Conservation (phyloP, 2,888 invertebrate species). For the Drosophila rubida region DNA sequence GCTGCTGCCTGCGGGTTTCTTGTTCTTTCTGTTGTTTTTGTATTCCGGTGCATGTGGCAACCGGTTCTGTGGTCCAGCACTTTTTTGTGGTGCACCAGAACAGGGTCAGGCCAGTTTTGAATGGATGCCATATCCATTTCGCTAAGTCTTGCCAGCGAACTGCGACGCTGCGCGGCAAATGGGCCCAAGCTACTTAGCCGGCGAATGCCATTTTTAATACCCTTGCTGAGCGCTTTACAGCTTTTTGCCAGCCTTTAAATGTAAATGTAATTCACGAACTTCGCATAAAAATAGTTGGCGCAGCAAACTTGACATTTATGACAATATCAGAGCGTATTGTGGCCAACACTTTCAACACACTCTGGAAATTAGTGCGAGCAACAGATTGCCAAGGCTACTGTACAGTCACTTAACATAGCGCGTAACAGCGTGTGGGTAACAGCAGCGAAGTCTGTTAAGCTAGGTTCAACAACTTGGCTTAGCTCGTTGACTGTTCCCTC, state of each 20-base stretch:
- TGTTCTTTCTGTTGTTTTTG: constrained; percentile 1
- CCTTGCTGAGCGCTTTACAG: constrained; percentile 33
- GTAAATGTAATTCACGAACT: not conserved
- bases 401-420: too few species aligned
- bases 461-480: too few species aligned
- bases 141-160: constrained; percentile 9
- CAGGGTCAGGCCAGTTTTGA: constrained; percentile 77
- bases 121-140: constrained; percentile 50
- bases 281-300: not conserved
- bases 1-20: constrained; percentile 33
- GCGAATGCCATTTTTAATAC: constrained; percentile 45
- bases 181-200: constrained; percentile 45
- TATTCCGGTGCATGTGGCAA: constrained; percentile 27
- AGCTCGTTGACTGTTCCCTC: constrained; percentile 3
- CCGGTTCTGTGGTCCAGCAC: constrained; percentile 56
- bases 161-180: constrained; percentile 8
- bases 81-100: constrained; percentile 66
- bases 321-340: not conserved
- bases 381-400: too few species aligned
- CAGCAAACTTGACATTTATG: not conserved
- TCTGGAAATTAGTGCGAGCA: too few species aligned
- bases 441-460: not conserved
- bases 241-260: constrained; percentile 20
- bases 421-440: not conserved
- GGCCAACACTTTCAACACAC: not conserved